Percentiles rank a stretch among this genome's conserved stretches.
Conservation (phyloP, 2,113 vertebrate genomes). For the Pollachius pollachius region DNA sequence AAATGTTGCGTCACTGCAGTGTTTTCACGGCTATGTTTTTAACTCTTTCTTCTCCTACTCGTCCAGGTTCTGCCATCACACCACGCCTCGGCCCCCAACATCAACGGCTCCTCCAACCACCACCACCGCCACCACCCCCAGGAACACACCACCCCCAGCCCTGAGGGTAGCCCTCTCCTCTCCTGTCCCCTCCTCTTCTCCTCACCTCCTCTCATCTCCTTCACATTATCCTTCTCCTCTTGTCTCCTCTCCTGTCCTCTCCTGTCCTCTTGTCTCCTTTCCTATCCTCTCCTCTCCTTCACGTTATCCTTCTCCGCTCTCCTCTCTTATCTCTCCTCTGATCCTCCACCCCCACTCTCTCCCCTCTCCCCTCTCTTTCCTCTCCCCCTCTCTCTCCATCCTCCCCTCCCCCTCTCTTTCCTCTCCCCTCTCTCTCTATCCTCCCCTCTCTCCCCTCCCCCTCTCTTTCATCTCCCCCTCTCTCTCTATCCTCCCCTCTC, state of each 20-base stretch:
- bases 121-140: conserved; percentile 39
- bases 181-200: not conserved
- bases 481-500: not conserved
- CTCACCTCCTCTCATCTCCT: not conserved
- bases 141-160: conserved; percentile 78
- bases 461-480: not conserved
- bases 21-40: too few relatives aligned
- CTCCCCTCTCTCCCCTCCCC: not conserved
- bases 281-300: not conserved
- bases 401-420: not conserved
- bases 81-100: conserved; percentile 78
- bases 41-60: conserved; percentile 26
- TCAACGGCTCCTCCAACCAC: conserved; percentile 73
- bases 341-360: too few relatives aligned
- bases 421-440: not conserved
- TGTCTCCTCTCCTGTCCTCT: not conserved
- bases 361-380: not conserved
- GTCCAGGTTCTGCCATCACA: conserved; percentile 75
- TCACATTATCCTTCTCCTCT: too few relatives aligned
- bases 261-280: not conserved
- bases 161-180: conserved; percentile 78
- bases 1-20: too few relatives aligned
- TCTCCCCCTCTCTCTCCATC: not conserved
- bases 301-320: not conserved
- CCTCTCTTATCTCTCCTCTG: too few relatives aligned